Evolutionary conservation across 1,140 invertebrate species (phyloP).

Genomic region (Musca vetustissima): DNA sequence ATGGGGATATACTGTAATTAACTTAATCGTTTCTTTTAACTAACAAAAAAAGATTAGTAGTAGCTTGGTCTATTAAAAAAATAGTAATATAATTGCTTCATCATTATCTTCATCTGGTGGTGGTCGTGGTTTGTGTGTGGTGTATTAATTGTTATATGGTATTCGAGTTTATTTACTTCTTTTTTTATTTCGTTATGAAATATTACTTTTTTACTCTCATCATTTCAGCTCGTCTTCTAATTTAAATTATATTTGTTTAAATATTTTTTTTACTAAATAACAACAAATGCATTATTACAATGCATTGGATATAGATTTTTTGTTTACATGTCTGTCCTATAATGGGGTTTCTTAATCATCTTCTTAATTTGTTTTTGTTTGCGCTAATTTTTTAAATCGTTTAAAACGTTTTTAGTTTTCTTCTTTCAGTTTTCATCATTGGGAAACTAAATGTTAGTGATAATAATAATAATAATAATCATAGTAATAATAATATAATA

Average conservation of each 20-base stretch:
- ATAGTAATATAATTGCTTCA: too few species aligned
- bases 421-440: not conserved
- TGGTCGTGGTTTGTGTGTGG: too few species aligned
- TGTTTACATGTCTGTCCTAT: not conserved
- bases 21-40: too few species aligned
- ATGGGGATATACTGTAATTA: too few species aligned
- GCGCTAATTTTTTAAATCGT: constrained; percentile 20
- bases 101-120: too few species aligned
- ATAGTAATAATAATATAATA: not conserved
- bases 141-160: too few species aligned
- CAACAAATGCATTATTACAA: constrained; percentile 22
- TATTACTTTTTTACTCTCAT: not conserved
- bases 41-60: too few species aligned
- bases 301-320: constrained; percentile 13
- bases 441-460: constrained; percentile 21
- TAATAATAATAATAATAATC: constrained; percentile 1
- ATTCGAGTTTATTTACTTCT: too few species aligned
- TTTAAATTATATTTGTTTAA: too few species aligned
- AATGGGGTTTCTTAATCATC: constrained; percentile 2
- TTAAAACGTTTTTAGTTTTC: constrained; percentile 20
- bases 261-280: constrained; percentile 22
- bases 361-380: not conserved
- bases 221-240: not conserved
- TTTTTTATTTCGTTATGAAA: too few species aligned
- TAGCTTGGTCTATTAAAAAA: too few species aligned